phyloP scores from a whole-genome alignment of 92 coral and sea anemone genomes.

The Palythoa heliodiscus region DNA sequence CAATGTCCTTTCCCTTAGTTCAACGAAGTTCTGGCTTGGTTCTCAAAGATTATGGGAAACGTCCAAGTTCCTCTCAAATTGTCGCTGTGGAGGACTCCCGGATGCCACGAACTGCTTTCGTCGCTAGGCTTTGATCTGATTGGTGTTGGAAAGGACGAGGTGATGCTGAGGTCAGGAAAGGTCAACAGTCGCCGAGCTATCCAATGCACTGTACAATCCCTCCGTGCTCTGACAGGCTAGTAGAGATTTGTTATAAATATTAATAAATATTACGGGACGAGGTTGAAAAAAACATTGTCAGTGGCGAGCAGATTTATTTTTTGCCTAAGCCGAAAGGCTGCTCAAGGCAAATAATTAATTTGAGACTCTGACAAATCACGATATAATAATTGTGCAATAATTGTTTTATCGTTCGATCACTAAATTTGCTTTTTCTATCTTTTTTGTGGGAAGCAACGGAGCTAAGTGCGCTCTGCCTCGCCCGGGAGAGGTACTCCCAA shows the following conservation, averaged over 20 bases:
- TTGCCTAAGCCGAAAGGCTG: no score
- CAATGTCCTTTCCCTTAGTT: conserved; percentile 52
- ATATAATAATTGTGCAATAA: no score
- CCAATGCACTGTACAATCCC: conserved; percentile 91
- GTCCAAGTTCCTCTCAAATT: conserved; percentile 92
- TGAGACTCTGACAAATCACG: no score
- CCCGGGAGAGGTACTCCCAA: no score
- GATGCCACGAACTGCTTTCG: conserved; percentile 98
- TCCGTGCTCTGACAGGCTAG: conserved; percentile 90
- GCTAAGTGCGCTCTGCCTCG: no score
- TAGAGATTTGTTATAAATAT: not conserved
- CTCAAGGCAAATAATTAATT: no score
- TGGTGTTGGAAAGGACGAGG: conserved; percentile 98
- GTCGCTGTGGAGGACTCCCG: conserved; percentile 89
- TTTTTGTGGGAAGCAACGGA: no score
- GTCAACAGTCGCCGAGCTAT: conserved; percentile 93
- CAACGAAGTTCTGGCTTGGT: conserved; percentile 88
- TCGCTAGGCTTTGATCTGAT: conserved; percentile 96
- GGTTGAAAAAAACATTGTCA: no score
- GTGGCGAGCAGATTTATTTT: no score
- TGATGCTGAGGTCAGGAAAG: conserved; percentile 95
- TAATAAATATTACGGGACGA: no score
- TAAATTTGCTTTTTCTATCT: no score
- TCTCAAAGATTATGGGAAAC: conserved; percentile 85
- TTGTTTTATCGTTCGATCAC: no score